Percentiles rank a stretch among this genome's conserved stretches.
Evolutionary conservation across 2,888 invertebrate genomes (phyloP).

Genomic region (Phaonia tiefii): DNA sequence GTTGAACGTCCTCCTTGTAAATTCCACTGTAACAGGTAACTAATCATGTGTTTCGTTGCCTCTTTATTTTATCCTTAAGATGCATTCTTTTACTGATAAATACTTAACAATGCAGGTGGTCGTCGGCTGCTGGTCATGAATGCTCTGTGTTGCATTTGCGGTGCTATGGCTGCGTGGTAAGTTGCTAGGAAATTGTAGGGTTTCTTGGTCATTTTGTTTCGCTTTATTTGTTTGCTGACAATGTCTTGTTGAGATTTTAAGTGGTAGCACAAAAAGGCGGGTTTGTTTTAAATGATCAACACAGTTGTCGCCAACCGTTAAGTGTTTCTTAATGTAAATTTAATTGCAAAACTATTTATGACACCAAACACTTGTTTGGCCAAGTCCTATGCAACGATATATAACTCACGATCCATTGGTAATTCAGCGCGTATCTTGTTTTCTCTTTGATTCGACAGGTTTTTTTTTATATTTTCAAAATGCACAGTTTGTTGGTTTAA

Average conservation of each 20-base stretch:
- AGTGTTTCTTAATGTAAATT: slow-evolving; percentile 59
- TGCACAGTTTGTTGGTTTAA: too few relatives aligned
- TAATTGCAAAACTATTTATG: slow-evolving; percentile 46
- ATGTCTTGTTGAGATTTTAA: slow-evolving; percentile 26
- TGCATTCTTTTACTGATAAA: not conserved
- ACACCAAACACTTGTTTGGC: not conserved
- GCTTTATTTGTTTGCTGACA: slow-evolving; percentile 49
- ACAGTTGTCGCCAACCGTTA: slow-evolving; percentile 52
- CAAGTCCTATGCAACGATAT: not conserved
- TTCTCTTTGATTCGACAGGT: too few relatives aligned
- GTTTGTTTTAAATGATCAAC: slow-evolving; percentile 36
- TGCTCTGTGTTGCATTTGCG: not conserved
- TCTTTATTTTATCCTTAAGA: slow-evolving; percentile 5
- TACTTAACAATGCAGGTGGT: slow-evolving; percentile 15
- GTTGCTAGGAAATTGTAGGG: not conserved
- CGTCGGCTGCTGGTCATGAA: not conserved
- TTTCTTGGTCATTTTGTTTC: not conserved
- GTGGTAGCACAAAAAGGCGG: slow-evolving; percentile 40
- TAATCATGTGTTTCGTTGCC: not conserved
- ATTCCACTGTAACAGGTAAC: slow-evolving; percentile 12
- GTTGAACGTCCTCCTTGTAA: not conserved
- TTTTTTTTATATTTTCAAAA: too few relatives aligned
- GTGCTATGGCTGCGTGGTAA: not conserved
- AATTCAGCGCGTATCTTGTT: too few relatives aligned
- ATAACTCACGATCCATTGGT: too few relatives aligned